Evolutionary conservation across 2,113 vertebrate genomes (phyloP).

Genomic region (Salvelinus fontinalis): DNA sequence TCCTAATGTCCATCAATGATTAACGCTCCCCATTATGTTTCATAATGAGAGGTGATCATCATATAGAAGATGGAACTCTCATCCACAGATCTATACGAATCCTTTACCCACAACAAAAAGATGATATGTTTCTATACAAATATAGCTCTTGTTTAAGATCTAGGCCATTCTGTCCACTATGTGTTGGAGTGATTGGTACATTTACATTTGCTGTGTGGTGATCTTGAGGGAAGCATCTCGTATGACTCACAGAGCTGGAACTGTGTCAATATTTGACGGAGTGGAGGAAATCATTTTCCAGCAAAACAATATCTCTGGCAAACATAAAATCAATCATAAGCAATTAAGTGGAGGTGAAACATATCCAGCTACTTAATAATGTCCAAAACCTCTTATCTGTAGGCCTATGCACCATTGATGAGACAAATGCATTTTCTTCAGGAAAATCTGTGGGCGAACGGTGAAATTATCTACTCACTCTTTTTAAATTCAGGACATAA

Average conservation of each 20-base stretch:
- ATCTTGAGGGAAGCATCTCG: too few species aligned
- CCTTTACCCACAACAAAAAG: too few species aligned
- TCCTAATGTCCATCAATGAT: too few species aligned
- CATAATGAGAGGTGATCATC: too few species aligned
- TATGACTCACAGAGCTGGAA: constrained; percentile 10
- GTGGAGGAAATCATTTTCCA: constrained; percentile 17
- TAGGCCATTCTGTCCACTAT: not conserved
- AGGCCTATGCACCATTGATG: not conserved
- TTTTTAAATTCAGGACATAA: too few species aligned
- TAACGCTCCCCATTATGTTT: too few species aligned
- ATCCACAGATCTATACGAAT: too few species aligned
- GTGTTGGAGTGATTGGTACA: too few species aligned
- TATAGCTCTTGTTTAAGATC: not conserved
- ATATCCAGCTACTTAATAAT: constrained; percentile 26
- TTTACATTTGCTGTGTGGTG: too few species aligned
- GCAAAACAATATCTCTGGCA: constrained; percentile 26
- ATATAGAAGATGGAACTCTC: too few species aligned
- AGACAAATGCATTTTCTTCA: constrained; percentile 9
- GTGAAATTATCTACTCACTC: not conserved
- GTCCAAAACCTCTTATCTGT: constrained; percentile 5
- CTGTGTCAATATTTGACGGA: constrained; percentile 37
- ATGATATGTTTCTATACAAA: not conserved
- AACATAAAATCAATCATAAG: constrained; percentile 24
- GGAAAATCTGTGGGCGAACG: not conserved
- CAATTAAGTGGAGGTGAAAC: constrained; percentile 9